Evolutionary conservation across 2,797 vertebrate species (phyloP), one percentile per base, ranked within the genome.

Genomic region (Channallabes apus): DNA sequence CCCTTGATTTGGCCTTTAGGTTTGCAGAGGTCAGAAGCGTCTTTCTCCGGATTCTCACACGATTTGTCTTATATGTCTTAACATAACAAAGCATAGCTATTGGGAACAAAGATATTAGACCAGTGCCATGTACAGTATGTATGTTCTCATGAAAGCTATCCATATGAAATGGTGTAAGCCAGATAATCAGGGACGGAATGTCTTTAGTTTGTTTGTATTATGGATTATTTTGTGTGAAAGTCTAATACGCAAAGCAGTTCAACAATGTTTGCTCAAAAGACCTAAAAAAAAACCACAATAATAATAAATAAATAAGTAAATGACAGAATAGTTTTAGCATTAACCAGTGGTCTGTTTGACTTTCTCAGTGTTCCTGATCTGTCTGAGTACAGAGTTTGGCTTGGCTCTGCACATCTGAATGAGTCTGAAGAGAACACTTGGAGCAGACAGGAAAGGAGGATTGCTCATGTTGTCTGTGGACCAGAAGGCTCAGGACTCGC

Each of bases 401-500:
- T 99, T 84, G 98, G 97, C 75, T 94, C 97, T 61, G 95, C 97
- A 71, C 96, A 98, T 91, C 95, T 99, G 83, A 95, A 94, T 82
- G 96, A 95, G 88, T 96, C 92, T 0, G 90, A 94, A 69, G 94
- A 96, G 54, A 96, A 97, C 86, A 94, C 91, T 85, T 91, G 93
- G 80, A 95, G 91, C 12, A 97, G 93, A 89, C 98, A 99, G 93
- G 95, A 98, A 91, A 94, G 96, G 84, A 97, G 94, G 87, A 96
- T 99, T 79, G 96, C 96, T 61, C 96, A 99, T 89, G 90, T 99
- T 87, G 96, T 99, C 7, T 98, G 97, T 78, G 98, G 98, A 2
- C 98, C 98, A 0, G 87, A 96, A 88, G 97, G 96, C 67, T 99
- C 98, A 76, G 97, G 96, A 88, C 92, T 99, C 88, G 97, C 97